phyloP scores from a whole-genome alignment of 1,140 invertebrate species.

The Zaprionus taronus region DNA sequence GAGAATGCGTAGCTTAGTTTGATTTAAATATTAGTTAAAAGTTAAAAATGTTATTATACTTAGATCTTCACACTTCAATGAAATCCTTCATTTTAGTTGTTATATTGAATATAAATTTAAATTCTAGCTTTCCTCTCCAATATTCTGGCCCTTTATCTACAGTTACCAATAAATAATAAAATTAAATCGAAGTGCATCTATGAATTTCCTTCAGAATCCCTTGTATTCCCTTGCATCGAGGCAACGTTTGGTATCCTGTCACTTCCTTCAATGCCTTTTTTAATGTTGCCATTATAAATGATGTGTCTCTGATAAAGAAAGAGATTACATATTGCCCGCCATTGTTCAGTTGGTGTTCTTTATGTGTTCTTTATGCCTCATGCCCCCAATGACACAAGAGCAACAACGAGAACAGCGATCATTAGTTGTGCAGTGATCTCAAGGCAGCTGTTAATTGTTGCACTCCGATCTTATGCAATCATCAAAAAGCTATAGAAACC shows the following conservation, averaged over 20 bases:
- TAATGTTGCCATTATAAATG: background rate
- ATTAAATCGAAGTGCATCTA: too few species aligned
- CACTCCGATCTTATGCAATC: conserved; percentile 1
- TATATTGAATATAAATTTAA: too few species aligned
- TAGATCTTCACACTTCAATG: background rate
- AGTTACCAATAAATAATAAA: too few species aligned
- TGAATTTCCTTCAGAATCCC: background rate
- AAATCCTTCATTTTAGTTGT: too few species aligned
- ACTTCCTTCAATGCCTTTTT: background rate
- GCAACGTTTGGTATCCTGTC: background rate
- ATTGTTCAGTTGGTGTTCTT: conserved; percentile 7
- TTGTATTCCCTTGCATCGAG: background rate
- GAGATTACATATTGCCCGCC: conserved; percentile 7
- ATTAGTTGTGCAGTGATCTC: conserved; percentile 28
- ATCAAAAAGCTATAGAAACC: conserved; percentile 11
- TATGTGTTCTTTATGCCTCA: conserved; percentile 22
- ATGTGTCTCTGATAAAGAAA: background rate
- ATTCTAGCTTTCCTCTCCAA: too few species aligned
- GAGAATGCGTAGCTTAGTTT: too few species aligned
- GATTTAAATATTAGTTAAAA: too few species aligned
- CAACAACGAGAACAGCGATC: conserved; percentile 25
- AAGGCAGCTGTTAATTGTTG: conserved; percentile 62
- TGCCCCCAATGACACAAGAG: conserved; percentile 29
- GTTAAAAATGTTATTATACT: too few species aligned
- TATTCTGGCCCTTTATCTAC: background rate